Percentiles rank a stretch among this genome's conserved stretches.
phyloP scores from a whole-genome alignment of 2,797 vertebrate genomes.

The Sparus aurata region DNA sequence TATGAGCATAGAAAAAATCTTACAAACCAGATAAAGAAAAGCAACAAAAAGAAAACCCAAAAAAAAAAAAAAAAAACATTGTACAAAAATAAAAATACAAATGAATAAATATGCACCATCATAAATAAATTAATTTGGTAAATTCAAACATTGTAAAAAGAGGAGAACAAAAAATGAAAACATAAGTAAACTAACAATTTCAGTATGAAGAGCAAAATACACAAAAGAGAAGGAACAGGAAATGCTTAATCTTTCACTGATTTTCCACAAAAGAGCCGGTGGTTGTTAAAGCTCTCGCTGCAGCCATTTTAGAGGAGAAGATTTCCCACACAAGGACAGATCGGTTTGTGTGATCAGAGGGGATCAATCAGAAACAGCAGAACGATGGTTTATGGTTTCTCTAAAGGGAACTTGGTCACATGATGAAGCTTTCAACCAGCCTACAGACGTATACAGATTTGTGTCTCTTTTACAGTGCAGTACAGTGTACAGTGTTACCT shows the following conservation, averaged over 20 bases:
- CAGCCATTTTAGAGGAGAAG: slow-evolving; percentile 36
- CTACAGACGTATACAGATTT: slow-evolving; percentile 41
- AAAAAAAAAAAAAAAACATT: slow-evolving; percentile 61
- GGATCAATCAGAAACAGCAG: slow-evolving; percentile 15
- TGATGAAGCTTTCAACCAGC: slow-evolving; percentile 21
- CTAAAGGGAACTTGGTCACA: slow-evolving; percentile 26
- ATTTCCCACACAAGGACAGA: slow-evolving; percentile 14
- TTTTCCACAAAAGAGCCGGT: slow-evolving; percentile 21
- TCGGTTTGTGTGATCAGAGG: slow-evolving; percentile 26
- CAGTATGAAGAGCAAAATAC: slow-evolving; percentile 59
- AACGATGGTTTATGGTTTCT: slow-evolving; percentile 10
- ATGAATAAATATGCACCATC: slow-evolving; percentile 85
- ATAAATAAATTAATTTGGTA: slow-evolving; percentile 86
- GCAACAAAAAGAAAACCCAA: slow-evolving; percentile 46
- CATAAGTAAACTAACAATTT: slow-evolving; percentile 73
- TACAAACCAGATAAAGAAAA: slow-evolving; percentile 61
- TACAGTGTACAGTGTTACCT: slow-evolving; percentile 46
- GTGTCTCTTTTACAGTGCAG: slow-evolving; percentile 56
- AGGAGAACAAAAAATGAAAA: slow-evolving; percentile 58
- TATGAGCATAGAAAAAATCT: slow-evolving; percentile 42
- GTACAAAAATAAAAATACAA: slow-evolving; percentile 83
- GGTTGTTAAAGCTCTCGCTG: slow-evolving; percentile 50
- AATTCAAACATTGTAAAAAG: slow-evolving; percentile 78
- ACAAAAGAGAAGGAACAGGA: slow-evolving; percentile 48
- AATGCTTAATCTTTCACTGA: slow-evolving; percentile 45